Percentiles rank a stretch among this genome's conserved stretches.
Evolutionary conservation across 2,113 vertebrate species (phyloP).

Genomic region (Gymnarchus niloticus): DNA sequence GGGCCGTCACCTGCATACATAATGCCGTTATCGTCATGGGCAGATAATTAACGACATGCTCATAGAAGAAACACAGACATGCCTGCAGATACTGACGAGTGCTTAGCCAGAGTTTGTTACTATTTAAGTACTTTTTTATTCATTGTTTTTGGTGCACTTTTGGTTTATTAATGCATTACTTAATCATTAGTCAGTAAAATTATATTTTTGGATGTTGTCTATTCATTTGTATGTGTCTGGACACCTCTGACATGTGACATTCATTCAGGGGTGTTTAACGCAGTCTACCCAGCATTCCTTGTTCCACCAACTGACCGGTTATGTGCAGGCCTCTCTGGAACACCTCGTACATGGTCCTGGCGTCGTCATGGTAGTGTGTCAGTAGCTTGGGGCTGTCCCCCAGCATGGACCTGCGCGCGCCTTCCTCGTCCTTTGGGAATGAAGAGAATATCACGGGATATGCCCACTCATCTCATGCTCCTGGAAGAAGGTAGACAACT

Average conservation of each 20-base stretch:
- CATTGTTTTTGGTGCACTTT: neutral
- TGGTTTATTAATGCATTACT: neutral
- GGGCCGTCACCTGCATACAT: slow-evolving; percentile 77
- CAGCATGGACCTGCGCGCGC: slow-evolving; percentile 81
- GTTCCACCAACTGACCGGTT: slow-evolving; percentile 68
- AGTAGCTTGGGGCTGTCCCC: slow-evolving; percentile 73
- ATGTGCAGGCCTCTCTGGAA: slow-evolving; percentile 87
- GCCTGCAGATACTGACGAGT: neutral
- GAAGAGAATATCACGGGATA: neutral
- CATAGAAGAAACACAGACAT: too few species aligned
- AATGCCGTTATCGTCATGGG: neutral
- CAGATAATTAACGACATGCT: neutral
- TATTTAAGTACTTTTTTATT: neutral
- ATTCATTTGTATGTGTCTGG: neutral
- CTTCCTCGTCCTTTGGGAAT: slow-evolving; percentile 55
- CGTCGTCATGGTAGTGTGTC: slow-evolving; percentile 87
- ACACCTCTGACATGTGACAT: neutral
- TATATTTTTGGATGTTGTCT: neutral
- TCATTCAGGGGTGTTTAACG: neutral
- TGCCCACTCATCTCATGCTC: neutral
- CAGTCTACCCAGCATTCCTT: neutral
- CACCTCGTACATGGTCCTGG: slow-evolving; percentile 93
- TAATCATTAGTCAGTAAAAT: neutral
- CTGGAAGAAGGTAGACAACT: neutral
- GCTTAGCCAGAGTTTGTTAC: neutral